phyloP scores from a whole-genome alignment of 2,797 vertebrate genomes.

The Monodelphis domestica region DNA sequence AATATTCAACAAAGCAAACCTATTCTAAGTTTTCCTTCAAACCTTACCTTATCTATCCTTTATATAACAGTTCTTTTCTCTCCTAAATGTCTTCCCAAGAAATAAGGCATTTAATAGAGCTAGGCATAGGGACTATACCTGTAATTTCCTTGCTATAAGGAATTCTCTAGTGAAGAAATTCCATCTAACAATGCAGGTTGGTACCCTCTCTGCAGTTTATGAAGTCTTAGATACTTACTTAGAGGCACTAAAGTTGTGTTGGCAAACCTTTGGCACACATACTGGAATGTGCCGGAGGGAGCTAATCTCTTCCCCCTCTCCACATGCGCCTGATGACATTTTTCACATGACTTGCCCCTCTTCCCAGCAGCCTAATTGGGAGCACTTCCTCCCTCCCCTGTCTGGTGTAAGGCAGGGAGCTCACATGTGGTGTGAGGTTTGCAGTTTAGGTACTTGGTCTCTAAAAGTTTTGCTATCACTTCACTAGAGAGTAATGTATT shows the following conservation, averaged over 20 bases:
- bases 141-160: not conserved
- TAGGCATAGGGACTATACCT: not conserved
- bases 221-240: not conserved
- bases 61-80: not conserved
- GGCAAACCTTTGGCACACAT: too few species aligned
- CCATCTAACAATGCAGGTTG: not conserved
- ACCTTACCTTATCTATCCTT: not conserved
- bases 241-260: too few species aligned
- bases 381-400: too few species aligned
- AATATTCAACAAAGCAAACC: not conserved
- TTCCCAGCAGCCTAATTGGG: too few species aligned
- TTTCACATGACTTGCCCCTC: too few species aligned
- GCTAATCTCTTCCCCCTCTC: too few species aligned
- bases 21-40: not conserved
- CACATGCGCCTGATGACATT: too few species aligned
- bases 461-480: too few species aligned
- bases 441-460: too few species aligned
- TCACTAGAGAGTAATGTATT: not conserved
- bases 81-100: not conserved
- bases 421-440: too few species aligned
- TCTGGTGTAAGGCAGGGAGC: too few species aligned
- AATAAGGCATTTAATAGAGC: not conserved
- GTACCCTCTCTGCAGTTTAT: not conserved
- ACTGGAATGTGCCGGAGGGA: too few species aligned
- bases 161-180: not conserved